Conservation (phyloP, 2,797 vertebrate species). For the Acropternis orthonyx region DNA sequence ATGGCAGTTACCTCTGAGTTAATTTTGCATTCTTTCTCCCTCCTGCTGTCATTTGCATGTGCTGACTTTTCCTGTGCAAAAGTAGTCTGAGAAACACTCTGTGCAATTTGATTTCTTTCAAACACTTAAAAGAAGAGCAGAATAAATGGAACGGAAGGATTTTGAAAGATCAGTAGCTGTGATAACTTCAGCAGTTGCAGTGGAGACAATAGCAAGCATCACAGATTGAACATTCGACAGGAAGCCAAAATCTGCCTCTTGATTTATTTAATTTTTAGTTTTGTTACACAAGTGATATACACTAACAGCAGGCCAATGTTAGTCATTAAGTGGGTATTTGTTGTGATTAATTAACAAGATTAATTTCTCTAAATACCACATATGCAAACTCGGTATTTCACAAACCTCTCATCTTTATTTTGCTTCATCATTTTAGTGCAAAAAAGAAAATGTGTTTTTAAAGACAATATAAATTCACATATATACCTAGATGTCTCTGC, state of each 20-base stretch:
- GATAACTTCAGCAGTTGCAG: background rate
- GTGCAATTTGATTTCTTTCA: slow-evolving; percentile 7
- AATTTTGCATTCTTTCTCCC: background rate
- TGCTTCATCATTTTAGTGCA: background rate
- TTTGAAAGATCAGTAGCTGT: background rate
- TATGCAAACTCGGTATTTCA: background rate
- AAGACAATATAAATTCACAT: background rate
- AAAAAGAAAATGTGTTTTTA: background rate
- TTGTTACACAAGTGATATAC: background rate
- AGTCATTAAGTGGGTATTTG: background rate
- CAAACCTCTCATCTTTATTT: background rate
- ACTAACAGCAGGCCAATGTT: background rate
- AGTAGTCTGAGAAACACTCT: background rate
- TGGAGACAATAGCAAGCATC: background rate
- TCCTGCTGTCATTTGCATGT: slow-evolving; percentile 5
- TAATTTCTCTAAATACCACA: background rate
- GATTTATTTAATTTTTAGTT: background rate
- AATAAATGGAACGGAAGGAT: background rate
- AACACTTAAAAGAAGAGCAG: background rate
- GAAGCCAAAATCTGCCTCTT: background rate
- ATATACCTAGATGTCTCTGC: background rate
- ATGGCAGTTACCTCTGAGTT: background rate
- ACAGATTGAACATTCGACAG: background rate
- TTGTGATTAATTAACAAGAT: background rate
- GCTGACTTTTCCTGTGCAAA: slow-evolving; percentile 8